Conservation (phyloP, 2,113 vertebrate species). For the Morone saxatilis region DNA sequence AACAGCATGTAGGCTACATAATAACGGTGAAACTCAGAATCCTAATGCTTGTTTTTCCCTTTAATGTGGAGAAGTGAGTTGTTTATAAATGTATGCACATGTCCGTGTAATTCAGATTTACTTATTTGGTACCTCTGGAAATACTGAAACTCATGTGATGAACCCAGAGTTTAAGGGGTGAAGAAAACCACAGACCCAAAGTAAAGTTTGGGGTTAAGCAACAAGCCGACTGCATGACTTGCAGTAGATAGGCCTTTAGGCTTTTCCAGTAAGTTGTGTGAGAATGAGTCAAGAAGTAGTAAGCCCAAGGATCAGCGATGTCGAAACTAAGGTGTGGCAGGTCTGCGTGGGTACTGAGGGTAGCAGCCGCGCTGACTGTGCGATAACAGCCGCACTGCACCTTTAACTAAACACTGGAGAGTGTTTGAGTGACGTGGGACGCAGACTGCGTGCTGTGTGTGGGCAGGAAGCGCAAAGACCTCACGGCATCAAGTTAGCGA, state of each 20-base stretch:
- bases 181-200: neutral
- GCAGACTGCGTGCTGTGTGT: constrained; percentile 74
- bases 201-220: constrained; percentile 21
- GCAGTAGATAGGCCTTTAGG: constrained; percentile 26
- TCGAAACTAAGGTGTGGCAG: constrained; percentile 81
- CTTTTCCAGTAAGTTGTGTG: constrained; percentile 58
- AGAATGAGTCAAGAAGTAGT: constrained; percentile 68
- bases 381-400: constrained; percentile 73
- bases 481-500: neutral
- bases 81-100: neutral
- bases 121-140: neutral
- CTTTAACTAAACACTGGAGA: constrained; percentile 78
- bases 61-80: neutral
- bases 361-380: constrained; percentile 50
- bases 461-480: constrained; percentile 75
- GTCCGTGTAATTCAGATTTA: neutral
- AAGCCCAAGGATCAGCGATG: constrained; percentile 63
- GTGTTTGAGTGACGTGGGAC: constrained; percentile 74
- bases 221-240: neutral
- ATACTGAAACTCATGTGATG: neutral
- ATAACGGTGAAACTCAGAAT: neutral
- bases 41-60: neutral
- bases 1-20: neutral
- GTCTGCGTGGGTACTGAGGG: constrained; percentile 36
- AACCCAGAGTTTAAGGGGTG: neutral